phyloP scores from a whole-genome alignment of 2,113 vertebrate genomes.

The Entosphenus tridentatus region DNA sequence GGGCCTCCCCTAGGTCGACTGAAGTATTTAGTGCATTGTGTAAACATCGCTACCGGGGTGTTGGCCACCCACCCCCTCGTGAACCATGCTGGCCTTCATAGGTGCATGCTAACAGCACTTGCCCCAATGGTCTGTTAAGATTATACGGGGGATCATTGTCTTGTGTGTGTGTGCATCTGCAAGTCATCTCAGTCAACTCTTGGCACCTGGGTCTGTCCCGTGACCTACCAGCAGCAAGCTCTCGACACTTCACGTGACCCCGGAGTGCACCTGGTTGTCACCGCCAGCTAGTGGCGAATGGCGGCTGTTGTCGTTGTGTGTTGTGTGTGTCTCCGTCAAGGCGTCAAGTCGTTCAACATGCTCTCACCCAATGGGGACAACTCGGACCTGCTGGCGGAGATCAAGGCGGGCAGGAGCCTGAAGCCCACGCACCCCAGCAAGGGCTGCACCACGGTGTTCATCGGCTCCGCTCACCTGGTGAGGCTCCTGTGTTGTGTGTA shows the following conservation, averaged over 20 bases:
- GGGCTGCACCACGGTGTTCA: slow-evolving; percentile 69
- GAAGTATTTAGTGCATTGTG: no score
- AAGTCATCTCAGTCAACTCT: not conserved
- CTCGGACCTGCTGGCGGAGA: slow-evolving; percentile 82
- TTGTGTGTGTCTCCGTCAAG: slow-evolving; percentile 21
- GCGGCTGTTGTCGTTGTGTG: not conserved
- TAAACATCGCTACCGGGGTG: no score
- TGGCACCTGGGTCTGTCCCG: no score
- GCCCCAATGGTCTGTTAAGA: no score
- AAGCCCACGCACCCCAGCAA: slow-evolving; percentile 85
- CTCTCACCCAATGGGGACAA: slow-evolving; percentile 94
- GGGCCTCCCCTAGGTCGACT: no score
- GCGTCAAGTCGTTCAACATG: slow-evolving; percentile 98
- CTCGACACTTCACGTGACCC: no score
- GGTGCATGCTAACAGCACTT: no score
- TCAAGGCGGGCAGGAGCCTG: slow-evolving; percentile 79
- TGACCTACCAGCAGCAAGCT: no score
- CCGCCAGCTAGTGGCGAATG: no score
- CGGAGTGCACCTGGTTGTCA: no score
- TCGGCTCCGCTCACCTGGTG: slow-evolving; percentile 34
- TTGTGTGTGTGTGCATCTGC: not conserved
- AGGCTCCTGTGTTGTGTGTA: not conserved
- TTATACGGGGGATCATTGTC: not conserved
- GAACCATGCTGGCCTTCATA: no score
- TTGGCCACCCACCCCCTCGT: no score